Evolutionary conservation across 2,888 invertebrate genomes (phyloP), one percentile per base, ranked within the genome.

Genomic region (Nomada ferruginata): DNA sequence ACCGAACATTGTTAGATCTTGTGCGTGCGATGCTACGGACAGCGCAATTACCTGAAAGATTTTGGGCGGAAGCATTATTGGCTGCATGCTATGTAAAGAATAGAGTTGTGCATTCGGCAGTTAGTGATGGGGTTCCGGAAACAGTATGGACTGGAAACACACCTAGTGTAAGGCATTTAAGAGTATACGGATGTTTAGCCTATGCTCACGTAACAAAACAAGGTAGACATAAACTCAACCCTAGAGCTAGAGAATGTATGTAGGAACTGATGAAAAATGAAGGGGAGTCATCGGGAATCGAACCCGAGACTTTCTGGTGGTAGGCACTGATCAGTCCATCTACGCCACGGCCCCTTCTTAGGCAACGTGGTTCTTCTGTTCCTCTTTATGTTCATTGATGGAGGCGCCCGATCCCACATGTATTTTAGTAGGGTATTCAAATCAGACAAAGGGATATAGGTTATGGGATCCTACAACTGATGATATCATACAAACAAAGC

Each of bases 401-500:
- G n/a, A n/a, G n/a, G n/a, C n/a, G n/a, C n/a, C n/a, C n/a, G n/a
- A n/a, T n/a, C n/a, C n/a, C n/a, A n/a, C n/a, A 55, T 57, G 57
- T 13, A 0, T 57, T 20, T 57, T 57, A 13, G 26, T 57, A 57
- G 57, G 57, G 11, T 57, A 26, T 57, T 5, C 66, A 42, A 77
- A 10, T 66, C 60, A 77, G 20, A 77, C 65, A 2, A 77, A 52
- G 23, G 65, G 47, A 0, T 66, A 77, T 50, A 72, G 77, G 20
- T 20, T 72, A 13, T 72, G 77, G 66, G 72, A 77, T 9, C 53
- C 72, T 10, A n/a, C 13, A 5, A 72, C 26, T 18, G 5, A 57
- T 29, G 77, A 77, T 7, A 20, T 72, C 29, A 20, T 77, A 36
- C 77, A 77, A 52, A 65, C 60, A 20, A 72, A 77, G 10, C 72